Conservation (phyloP, 2,797 vertebrate genomes). For the Acanthurus lineatus region DNA sequence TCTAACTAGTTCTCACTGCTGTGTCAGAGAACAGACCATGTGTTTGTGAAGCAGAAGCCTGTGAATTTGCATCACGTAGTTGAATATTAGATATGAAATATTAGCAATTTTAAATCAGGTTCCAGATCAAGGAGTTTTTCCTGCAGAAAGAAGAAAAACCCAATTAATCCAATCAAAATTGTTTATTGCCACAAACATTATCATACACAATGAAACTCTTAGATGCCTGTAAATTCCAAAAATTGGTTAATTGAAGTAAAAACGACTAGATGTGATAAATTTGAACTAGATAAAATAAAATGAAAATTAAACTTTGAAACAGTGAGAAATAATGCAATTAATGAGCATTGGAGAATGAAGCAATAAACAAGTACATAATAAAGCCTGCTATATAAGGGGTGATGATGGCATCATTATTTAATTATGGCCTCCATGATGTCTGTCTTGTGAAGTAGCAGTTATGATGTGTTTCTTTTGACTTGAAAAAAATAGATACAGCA, state of each 20-base stretch:
- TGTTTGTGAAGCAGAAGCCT: no score
- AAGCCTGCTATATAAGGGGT: neutral
- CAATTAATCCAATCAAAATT: neutral
- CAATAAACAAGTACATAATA: neutral
- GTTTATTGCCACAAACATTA: neutral
- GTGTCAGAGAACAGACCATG: no score
- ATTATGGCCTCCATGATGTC: neutral
- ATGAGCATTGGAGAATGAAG: neutral
- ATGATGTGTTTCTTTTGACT: conserved; percentile 3
- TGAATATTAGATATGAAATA: no score
- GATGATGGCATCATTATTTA: neutral
- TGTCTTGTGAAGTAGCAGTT: neutral
- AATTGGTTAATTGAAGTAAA: neutral
- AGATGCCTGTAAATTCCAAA: neutral
- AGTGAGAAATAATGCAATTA: neutral
- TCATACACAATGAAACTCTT: neutral
- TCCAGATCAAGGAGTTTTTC: neutral
- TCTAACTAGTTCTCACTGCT: conserved; percentile 24
- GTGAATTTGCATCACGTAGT: no score
- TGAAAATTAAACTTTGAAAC: neutral
- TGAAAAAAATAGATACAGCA: neutral
- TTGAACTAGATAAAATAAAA: neutral
- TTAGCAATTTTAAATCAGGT: no score
- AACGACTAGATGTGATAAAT: neutral
- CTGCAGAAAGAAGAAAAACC: neutral